These are phyloP conservation scores for Urocyon cinereoargenteus DNA, from an alignment of 2,797 vertebrate species.

Conservation along the genomic window DNA sequence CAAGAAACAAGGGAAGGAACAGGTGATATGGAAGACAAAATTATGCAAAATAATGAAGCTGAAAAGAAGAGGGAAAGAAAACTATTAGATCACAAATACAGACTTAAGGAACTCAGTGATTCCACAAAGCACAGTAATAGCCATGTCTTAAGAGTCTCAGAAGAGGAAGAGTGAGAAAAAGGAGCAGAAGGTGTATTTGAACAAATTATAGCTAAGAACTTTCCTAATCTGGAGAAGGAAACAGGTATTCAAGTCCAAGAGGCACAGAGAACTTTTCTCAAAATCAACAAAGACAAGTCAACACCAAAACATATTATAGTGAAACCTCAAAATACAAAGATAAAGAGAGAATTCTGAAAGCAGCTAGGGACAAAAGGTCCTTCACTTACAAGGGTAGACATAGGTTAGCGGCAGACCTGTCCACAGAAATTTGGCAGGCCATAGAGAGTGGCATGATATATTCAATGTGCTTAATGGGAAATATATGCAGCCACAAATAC, in stretches of 20 bases:
- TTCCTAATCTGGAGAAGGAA: not conserved
- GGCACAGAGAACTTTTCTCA: not conserved
- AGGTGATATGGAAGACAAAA: not conserved
- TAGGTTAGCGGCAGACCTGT: not conserved
- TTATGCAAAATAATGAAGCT: not conserved
- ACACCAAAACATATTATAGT: not conserved
- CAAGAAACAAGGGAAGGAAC: not conserved
- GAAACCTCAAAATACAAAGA: not conserved
- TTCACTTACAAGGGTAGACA: not conserved
- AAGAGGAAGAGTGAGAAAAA: not conserved
- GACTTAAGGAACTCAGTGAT: not conserved
- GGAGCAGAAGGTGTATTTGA: not conserved
- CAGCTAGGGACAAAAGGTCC: not conserved
- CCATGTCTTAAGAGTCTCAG: not conserved
- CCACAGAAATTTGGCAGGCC: not conserved
- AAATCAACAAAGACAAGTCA: not conserved
- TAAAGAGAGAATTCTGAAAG: not conserved
- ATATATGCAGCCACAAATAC: not conserved
- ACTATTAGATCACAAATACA: not conserved
- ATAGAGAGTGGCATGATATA: not conserved
- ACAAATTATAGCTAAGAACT: not conserved
- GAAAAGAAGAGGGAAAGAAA: not conserved
- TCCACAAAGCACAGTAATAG: not conserved
- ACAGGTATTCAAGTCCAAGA: not conserved
- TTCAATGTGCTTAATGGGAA: not conserved